Conservation (phyloP, 2,113 vertebrate species). For the Hoplias malabaricus region DNA sequence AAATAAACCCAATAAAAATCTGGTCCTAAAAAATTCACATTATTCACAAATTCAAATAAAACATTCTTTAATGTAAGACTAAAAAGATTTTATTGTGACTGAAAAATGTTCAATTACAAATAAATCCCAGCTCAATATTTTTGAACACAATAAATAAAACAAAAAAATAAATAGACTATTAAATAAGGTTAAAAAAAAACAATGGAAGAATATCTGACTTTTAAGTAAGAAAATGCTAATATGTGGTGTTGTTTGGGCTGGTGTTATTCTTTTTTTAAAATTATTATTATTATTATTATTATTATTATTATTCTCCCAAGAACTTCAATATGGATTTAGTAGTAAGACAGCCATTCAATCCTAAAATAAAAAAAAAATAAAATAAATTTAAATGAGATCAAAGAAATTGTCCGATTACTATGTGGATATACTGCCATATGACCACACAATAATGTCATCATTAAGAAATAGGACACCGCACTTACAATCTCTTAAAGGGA, state of each 20-base stretch:
- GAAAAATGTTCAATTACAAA: constrained; percentile 68
- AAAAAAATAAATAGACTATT: constrained; percentile 81
- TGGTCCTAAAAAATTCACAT: too few relatives aligned
- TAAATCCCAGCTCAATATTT: constrained; percentile 72
- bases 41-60: too few relatives aligned
- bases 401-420: too few relatives aligned
- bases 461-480: constrained; percentile 11
- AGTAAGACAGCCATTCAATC: neutral
- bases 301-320: neutral
- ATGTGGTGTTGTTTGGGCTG: too few relatives aligned
- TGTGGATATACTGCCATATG: constrained; percentile 28
- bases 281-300: neutral
- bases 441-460: constrained; percentile 28
- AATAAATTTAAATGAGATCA: neutral
- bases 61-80: constrained; percentile 26
- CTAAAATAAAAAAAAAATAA: neutral
- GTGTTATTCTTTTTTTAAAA: too few relatives aligned
- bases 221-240: constrained; percentile 19
- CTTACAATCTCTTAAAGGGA: neutral
- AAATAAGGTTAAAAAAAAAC: constrained; percentile 78
- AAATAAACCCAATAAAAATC: too few relatives aligned
- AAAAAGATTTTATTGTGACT: constrained; percentile 63
- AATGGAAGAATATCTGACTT: constrained; percentile 54
- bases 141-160: constrained; percentile 76
- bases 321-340: constrained; percentile 19